These are phyloP conservation scores for Shargacucullia verbasci DNA, from an alignment of 2,888 invertebrate genomes.

Conservation along the genomic window DNA sequence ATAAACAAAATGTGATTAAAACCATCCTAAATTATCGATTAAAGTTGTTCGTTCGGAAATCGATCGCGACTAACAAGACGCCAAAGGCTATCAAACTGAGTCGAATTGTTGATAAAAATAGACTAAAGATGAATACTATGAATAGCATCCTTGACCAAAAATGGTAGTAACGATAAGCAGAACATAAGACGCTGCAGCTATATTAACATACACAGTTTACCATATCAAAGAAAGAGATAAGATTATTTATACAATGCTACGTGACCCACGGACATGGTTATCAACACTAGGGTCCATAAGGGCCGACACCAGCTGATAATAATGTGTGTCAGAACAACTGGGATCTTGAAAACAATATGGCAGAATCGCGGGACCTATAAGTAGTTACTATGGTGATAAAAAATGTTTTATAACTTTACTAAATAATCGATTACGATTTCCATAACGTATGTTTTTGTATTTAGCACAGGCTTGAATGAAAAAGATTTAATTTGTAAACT, in stretches of 20 bases:
- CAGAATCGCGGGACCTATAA: not conserved
- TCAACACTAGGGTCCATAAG: conserved; percentile 72
- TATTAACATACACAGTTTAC: conserved; percentile 63
- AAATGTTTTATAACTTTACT: conserved; percentile 10
- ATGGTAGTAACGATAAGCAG: conserved; percentile 26
- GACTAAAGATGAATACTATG: not conserved
- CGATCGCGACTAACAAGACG: not conserved
- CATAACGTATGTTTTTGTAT: not conserved
- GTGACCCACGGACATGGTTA: conserved; percentile 73
- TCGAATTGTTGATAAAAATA: conserved; percentile 20
- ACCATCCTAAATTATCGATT: not conserved
- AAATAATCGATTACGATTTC: conserved; percentile 11
- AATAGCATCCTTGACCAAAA: conserved; percentile 46
- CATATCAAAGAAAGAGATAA: conserved; percentile 74
- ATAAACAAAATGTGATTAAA: too few species aligned
- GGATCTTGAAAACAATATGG: conserved; percentile 50
- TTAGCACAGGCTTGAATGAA: not conserved
- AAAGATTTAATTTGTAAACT: too few species aligned
- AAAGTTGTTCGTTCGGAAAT: not conserved
- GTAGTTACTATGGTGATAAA: conserved; percentile 36
- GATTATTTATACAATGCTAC: conserved; percentile 67
- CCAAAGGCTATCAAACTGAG: not conserved
- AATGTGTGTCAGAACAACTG: conserved; percentile 53
- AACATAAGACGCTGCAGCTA: conserved; percentile 6
- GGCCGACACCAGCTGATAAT: conserved; percentile 62